A percentile compares a stretch with the other conserved stretches of the same genome.
These are phyloP conservation scores for Antitype chi DNA, from an alignment of 2,888 invertebrate genomes.

Conservation along the genomic window DNA sequence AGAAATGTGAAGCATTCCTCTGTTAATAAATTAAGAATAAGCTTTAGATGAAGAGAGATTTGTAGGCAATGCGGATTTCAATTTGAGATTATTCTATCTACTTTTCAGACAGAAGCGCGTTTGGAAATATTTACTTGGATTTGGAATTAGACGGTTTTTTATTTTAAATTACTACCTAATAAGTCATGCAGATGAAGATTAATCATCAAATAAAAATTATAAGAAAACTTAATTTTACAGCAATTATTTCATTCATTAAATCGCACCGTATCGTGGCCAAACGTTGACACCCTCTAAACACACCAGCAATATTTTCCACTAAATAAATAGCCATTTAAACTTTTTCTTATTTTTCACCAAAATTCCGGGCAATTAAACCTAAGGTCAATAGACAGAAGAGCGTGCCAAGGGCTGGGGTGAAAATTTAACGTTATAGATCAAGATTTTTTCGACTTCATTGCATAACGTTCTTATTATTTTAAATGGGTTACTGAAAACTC, in stretches of 20 bases:
- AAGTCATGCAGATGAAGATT: neutral
- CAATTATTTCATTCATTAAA: neutral
- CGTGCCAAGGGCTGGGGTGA: neutral
- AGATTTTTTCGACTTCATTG: constrained; percentile 8
- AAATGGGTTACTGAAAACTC: neutral
- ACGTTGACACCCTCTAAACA: neutral
- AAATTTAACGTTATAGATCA: constrained; percentile 41
- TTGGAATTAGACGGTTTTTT: neutral
- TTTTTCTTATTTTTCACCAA: constrained; percentile 16
- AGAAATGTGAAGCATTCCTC: neutral
- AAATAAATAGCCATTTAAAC: constrained; percentile 10
- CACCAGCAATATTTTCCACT: neutral
- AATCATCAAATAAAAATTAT: neutral
- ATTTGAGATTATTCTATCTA: neutral
- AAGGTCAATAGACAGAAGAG: constrained; percentile 16
- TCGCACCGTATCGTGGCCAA: neutral
- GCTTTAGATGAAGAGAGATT: neutral
- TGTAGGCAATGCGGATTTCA: neutral
- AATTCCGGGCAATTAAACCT: constrained; percentile 33
- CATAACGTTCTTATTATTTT: neutral
- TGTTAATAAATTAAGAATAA: neutral
- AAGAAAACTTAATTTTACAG: too few relatives aligned
- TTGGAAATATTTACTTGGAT: neutral
- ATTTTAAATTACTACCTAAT: neutral
- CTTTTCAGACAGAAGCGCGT: neutral